Evolutionary conservation across 2,888 invertebrate genomes (phyloP).

Genomic region (Hetaerina titia): DNA sequence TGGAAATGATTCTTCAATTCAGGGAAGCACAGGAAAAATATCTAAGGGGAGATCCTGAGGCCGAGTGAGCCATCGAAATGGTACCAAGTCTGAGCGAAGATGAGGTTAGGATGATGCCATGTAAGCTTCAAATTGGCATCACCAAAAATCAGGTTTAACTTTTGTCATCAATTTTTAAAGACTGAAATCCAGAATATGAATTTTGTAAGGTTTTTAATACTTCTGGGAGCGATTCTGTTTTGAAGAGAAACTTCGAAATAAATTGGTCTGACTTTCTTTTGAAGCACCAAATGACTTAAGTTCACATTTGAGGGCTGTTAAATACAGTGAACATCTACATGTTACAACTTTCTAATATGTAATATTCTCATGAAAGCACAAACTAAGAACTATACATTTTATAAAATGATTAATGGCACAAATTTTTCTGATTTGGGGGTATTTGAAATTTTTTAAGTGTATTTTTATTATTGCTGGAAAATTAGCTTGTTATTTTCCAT

Average conservation of each 20-base stretch:
- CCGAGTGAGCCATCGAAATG: constrained; percentile 50
- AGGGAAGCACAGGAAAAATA: constrained; percentile 43
- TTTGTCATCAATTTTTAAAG: constrained; percentile 17
- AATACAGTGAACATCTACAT: neutral
- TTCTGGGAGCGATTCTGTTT: neutral
- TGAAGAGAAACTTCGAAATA: neutral
- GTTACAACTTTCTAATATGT: neutral
- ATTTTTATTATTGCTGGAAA: neutral
- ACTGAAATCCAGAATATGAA: constrained; percentile 7
- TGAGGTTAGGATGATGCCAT: constrained; percentile 42
- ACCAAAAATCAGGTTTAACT: neutral
- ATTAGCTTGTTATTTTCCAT: neutral
- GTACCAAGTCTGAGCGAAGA: constrained; percentile 49
- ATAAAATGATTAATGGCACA: neutral
- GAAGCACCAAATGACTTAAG: neutral
- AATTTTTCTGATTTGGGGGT: constrained; percentile 3
- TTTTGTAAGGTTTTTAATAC: constrained; percentile 21
- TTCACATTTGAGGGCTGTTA: neutral
- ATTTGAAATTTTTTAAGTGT: neutral
- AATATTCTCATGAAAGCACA: neutral
- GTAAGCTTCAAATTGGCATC: neutral
- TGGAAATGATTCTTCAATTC: constrained; percentile 39
- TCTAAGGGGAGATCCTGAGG: constrained; percentile 45
- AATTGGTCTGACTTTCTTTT: neutral
- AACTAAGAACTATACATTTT: neutral